Conservation (phyloP, 53 echinoderm and acorn worm genomes). For the Arbacia lixula region DNA sequence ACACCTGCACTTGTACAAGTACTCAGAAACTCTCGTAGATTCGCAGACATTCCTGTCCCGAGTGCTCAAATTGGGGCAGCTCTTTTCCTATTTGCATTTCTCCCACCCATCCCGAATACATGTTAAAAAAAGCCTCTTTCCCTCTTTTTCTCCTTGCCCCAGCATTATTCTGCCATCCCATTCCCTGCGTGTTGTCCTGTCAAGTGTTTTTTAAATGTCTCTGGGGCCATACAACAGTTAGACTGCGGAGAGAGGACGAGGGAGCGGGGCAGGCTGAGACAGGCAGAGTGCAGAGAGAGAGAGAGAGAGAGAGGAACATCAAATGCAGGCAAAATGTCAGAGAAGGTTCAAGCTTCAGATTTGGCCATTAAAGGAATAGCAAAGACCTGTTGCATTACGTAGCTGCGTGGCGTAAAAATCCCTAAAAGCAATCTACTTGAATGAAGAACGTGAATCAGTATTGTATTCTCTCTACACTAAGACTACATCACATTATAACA, state of each 20-base stretch:
- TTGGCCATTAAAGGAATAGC: too few species aligned
- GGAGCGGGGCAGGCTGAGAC: not conserved
- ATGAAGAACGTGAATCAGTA: too few species aligned
- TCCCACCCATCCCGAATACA: constrained; percentile 13
- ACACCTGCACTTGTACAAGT: constrained; percentile 20
- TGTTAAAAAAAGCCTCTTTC: constrained; percentile 1
- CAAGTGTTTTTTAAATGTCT: constrained; percentile 35
- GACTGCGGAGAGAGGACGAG: constrained; percentile 20
- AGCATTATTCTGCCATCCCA: not conserved
- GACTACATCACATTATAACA: too few species aligned
- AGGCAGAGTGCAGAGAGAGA: not conserved
- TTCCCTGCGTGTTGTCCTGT: constrained; percentile 25
- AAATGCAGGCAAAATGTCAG: too few species aligned
- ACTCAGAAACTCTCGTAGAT: not conserved
- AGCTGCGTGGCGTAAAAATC: too few species aligned
- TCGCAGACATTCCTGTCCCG: not conserved
- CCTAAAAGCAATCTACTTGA: too few species aligned
- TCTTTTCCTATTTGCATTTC: not conserved
- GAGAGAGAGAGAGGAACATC: not conserved
- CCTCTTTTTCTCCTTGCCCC: not conserved
- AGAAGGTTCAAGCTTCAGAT: too few species aligned
- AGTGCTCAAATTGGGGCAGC: not conserved
- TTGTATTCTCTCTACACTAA: too few species aligned
- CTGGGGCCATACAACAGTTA: constrained; percentile 5
- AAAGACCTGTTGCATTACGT: too few species aligned